A percentile compares a stretch with the other conserved stretches of the same genome.
phyloP scores from a whole-genome alignment of 2,113 vertebrate species.

The Coracopsis vasa region DNA sequence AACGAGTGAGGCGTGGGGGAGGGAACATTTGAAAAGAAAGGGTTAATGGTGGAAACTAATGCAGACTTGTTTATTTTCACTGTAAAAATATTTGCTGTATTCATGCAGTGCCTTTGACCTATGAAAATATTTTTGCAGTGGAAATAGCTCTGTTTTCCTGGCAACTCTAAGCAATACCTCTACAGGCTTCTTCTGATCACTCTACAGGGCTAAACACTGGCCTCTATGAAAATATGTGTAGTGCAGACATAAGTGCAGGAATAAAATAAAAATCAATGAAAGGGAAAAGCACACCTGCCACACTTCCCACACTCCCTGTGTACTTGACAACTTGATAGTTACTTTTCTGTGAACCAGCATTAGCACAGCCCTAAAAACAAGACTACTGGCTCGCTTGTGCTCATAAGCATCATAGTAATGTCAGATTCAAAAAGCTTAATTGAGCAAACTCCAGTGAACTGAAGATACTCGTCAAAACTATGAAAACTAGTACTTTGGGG shows the following conservation, averaged over 20 bases:
- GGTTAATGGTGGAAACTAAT: slow-evolving; percentile 13
- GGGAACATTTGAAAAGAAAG: not conserved
- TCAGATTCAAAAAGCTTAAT: not conserved
- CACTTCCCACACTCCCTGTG: not conserved
- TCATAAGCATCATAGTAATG: not conserved
- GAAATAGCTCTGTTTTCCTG: slow-evolving; percentile 55
- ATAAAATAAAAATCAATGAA: not conserved
- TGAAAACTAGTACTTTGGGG: not conserved
- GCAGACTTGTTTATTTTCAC: slow-evolving; percentile 42
- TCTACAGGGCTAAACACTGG: not conserved
- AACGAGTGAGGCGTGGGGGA: not conserved
- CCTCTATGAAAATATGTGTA: not conserved
- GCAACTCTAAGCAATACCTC: slow-evolving; percentile 8
- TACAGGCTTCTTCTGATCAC: not conserved
- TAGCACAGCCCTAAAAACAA: not conserved
- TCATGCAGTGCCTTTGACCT: slow-evolving; percentile 45
- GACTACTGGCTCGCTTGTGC: not conserved
- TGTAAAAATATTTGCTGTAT: slow-evolving; percentile 58
- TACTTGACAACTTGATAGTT: not conserved
- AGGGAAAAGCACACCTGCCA: not conserved
- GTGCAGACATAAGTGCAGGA: not conserved
- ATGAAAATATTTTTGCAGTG: slow-evolving; percentile 51
- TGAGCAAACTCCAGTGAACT: not conserved
- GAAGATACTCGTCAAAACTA: not conserved
- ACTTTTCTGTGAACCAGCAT: not conserved